Base-by-base conservation (phyloP, 2,113 vertebrate species). In the Taxidea taxus region DNA sequence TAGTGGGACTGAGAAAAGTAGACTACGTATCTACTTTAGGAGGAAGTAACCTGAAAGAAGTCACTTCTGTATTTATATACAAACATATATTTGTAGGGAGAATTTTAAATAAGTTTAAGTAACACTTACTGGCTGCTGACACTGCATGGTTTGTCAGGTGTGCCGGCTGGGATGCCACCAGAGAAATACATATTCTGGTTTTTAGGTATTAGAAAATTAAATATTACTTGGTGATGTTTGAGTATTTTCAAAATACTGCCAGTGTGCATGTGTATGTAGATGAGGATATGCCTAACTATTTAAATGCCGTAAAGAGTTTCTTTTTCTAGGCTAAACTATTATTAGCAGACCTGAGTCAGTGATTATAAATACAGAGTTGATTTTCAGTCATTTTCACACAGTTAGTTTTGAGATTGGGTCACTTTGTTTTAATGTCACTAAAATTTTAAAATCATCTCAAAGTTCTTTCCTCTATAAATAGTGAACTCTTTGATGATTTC, bases 201-300 rank as follows among this genome's bases (percentile, higher is more conserved):
- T 98, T 92, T 84, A 98, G 97, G 95, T 97, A 97, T 96, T 98
- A 97, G 97, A 97, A 98, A 98, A 98, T 98, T 97, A 98, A 99
- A 99, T 98, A 90, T 97, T 98, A 96, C 96, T 98, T 98, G 97
- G 98, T 93, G 96, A 98, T 98, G 98, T 98, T 97, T 97, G 96
- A 98, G 97, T 98, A 95, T 98, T 98, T 98, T 98, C 98, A 98
- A 97, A 98, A 98, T 98, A 97, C 98, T 97, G 98, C 98, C 98
- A 98, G 98, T 98, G 89, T 98, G 82, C 97, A 97, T 98, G 91
- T 98, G 98, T 98, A 98, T 97, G 94, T 47, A 18, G 3, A 47
- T 89, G 91, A 42, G 56, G 87, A 97, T 97, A 97, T 92, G 62
- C 97, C 98, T 97, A 98, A 51, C 60, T 96, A 72, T 96, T 94